phyloP scores from a whole-genome alignment of 2,888 invertebrate genomes.

The Eristalinus sepulchralis region DNA sequence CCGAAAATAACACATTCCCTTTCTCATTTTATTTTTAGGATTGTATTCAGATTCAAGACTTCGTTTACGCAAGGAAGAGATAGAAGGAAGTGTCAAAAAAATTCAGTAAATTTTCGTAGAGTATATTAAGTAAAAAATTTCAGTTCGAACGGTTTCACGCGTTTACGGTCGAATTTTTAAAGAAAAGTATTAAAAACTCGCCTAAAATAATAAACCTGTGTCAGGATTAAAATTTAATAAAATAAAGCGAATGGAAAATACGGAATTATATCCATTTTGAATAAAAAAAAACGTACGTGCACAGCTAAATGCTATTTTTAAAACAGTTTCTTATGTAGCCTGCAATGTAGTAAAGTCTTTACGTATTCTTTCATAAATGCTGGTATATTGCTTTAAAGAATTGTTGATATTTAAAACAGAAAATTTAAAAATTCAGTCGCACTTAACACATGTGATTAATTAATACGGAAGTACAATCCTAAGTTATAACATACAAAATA shows the following conservation, averaged over 20 bases:
- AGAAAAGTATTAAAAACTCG: constrained; percentile 22
- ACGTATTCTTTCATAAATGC: constrained; percentile 38
- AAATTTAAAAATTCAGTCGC: neutral
- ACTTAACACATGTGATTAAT: neutral
- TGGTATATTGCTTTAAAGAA: constrained; percentile 11
- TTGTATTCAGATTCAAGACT: constrained; percentile 74
- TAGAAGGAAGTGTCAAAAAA: constrained; percentile 70
- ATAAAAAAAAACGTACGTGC: constrained; percentile 73
- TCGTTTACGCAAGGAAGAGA: constrained; percentile 75
- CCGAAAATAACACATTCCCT: constrained; percentile 75
- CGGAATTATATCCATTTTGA: constrained; percentile 16
- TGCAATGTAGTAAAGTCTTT: constrained; percentile 72
- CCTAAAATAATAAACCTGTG: neutral
- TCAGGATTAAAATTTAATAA: neutral
- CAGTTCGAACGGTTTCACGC: constrained; percentile 51
- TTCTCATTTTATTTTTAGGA: constrained; percentile 78
- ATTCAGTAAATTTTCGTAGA: constrained; percentile 63
- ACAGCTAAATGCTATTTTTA: constrained; percentile 80
- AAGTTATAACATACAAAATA: neutral
- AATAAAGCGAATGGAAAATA: constrained; percentile 5
- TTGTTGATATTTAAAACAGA: neutral
- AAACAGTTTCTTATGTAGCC: constrained; percentile 72
- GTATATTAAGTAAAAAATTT: constrained; percentile 53
- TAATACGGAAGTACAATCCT: neutral
- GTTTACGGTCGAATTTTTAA: constrained; percentile 36